Base-by-base conservation (phyloP, 2,113 vertebrate species). In the Epinephelus cyanopodus region DNA sequence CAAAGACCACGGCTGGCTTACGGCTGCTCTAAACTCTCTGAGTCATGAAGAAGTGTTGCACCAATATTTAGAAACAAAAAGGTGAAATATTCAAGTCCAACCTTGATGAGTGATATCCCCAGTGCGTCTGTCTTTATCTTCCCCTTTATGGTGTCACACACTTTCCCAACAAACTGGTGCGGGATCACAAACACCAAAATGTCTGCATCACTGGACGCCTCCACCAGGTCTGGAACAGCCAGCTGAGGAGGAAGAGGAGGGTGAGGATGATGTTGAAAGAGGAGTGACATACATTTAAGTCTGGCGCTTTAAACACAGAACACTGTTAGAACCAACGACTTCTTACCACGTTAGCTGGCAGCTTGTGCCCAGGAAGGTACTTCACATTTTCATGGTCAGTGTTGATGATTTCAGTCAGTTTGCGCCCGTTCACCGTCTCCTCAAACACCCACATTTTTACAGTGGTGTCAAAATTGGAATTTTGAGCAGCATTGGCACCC, bases 371-470 rank as follows among this genome's bases (percentile, higher is more conserved):
- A 0, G 98, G 97, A 66, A 99, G 96, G 91, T 99, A 99, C 85
- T 97, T 99, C 89, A 98, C 94, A 0, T 99, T 99, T 84, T 98
- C 98, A 0, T 99, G 98, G 62, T 97, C 95, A 0, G 94, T 95
- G 94, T 99, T 99, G 92, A 99, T 99, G 88, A 99, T 97, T 66
- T 99, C 98, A 0, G 97, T 97, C 88, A 99, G 96, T 39, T 96
- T 97, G 82, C 94, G 95, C 39, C 97, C 97, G 0, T 94, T 92
- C 48, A 99, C 91, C 54, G 90, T 95, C 95, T 99, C 98, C 93
- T 99, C 96, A 92, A 98, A 98, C 90, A 99, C 98, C 98, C 98
- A 99, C 97, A 99, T 99, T 64, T 90, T 96, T 37, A 99, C 97
- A 4, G 79, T 91, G 13, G 39, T 93, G 94, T 99, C 95, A 74